A percentile compares a stretch with the other conserved stretches of the same genome.
Conservation (phyloP, 2,797 vertebrate genomes). For the Enteromius paludinosus region DNA sequence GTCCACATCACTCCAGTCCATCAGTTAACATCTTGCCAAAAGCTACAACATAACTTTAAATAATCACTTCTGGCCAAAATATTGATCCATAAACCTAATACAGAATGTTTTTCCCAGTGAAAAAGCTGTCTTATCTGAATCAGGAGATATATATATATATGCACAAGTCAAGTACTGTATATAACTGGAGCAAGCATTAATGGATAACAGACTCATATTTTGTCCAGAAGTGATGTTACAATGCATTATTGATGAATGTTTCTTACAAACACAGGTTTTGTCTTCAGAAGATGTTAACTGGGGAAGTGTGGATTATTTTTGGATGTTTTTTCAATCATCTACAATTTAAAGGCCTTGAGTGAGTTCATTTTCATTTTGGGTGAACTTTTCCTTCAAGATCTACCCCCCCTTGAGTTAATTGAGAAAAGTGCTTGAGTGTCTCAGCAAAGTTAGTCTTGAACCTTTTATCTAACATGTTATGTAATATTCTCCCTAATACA, state of each 20-base stretch:
- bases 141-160: background rate
- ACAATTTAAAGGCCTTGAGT: background rate
- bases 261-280: background rate
- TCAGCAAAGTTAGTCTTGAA: slow-evolving; percentile 1
- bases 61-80: background rate
- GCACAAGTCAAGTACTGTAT: background rate
- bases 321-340: background rate
- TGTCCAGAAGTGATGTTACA: too few relatives aligned
- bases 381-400: background rate
- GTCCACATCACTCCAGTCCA: background rate
- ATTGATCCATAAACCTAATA: background rate
- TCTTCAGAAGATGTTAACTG: background rate
- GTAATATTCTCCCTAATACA: background rate
- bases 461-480: background rate
- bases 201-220: too few relatives aligned
- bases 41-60: too few relatives aligned
- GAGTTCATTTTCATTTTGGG: too few relatives aligned
- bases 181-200: too few relatives aligned
- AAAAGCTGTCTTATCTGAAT: background rate
- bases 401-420: background rate
- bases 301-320: background rate
- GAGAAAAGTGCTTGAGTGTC: background rate
- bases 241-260: background rate
- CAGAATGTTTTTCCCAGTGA: background rate
- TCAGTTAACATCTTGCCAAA: background rate